Evolutionary conservation across 2,888 invertebrate genomes (phyloP).

Genomic region (Parthenolecanium corni): DNA sequence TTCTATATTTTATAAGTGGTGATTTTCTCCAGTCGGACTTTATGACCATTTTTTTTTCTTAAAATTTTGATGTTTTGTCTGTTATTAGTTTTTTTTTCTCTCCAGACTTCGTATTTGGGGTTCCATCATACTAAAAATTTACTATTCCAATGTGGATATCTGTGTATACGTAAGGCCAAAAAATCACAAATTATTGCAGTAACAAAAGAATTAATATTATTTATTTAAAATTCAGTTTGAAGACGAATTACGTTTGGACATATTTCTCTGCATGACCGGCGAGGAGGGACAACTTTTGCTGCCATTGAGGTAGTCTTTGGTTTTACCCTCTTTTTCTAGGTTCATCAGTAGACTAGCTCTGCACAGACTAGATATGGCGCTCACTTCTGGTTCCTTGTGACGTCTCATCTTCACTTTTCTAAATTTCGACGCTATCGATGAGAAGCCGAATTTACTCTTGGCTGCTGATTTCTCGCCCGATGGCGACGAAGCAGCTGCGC

Average conservation of each 20-base stretch:
- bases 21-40: too few species aligned
- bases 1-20: too few species aligned
- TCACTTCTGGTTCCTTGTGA: conserved; percentile 36
- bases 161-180: too few species aligned
- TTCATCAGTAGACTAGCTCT: conserved; percentile 21
- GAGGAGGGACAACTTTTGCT: conserved; percentile 36
- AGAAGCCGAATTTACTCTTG: conserved; percentile 42
- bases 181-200: too few species aligned
- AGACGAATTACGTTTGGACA: conserved; percentile 21
- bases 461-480: conserved; percentile 1
- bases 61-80: too few species aligned
- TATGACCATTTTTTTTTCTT: too few species aligned
- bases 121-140: too few species aligned
- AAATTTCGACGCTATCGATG: conserved; percentile 49
- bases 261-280: conserved; percentile 33
- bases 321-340: conserved; percentile 10
- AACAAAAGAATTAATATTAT: too few species aligned
- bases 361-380: conserved; percentile 26
- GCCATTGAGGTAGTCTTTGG: not conserved
- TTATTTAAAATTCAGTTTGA: conserved; percentile 25
- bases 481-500: not conserved
- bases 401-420: conserved; percentile 46
- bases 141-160: too few species aligned
- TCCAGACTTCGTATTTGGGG: too few species aligned
- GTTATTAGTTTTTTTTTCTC: too few species aligned